Evolutionary conservation across 2,113 vertebrate genomes (phyloP), one percentile per base, ranked within the genome.

Genomic region (Limanda limanda): DNA sequence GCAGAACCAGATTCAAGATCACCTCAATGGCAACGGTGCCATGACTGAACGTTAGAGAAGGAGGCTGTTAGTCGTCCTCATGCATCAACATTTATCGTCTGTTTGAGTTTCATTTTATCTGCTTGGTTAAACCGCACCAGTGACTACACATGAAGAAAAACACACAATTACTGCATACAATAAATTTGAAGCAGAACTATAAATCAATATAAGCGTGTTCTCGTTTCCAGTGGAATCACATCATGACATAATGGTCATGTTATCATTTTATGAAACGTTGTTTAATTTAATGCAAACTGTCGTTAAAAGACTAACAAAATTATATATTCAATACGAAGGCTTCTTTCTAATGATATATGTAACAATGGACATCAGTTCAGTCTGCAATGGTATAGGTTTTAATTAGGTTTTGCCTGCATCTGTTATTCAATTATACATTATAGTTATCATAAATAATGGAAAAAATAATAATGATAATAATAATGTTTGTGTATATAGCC

Each of bases 1-100:
- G 84, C 83, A 92, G 78, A 78, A 62, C 69, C 61, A 81, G 87
- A 87, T 87, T 89, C 71, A 74, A 81, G 62, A 78, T 71, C 47
- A 71, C 71, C 82, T 87, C 58, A 35, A 66, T 69, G 21, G 64
- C 76, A 18, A 48, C 35, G 54, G 79, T 74, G 69, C 62, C 58
- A 13, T 51, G 66, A 71, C 51, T 66, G 74, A 78, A 77, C 51
- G 70, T 86, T 88, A 64, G 47, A 56, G 83, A 87, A 76, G 81
- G 76, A 86, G 79, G 71, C 79, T 88, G 78, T 80, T 81, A 81
- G 54, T 60, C 51, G 64, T 86, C 71, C 61, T 55, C 60, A 80
- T 75, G 68, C 83, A 81, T 85, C 72, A 81, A 76, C 74, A 47
- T 85, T 69, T 66, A 42, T 18, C 57, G 57, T 48, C 62, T 66